Percentiles rank a stretch among this genome's conserved stretches.
Conservation (phyloP, 1,140 invertebrate genomes). For the Frieseomelitta varia region DNA sequence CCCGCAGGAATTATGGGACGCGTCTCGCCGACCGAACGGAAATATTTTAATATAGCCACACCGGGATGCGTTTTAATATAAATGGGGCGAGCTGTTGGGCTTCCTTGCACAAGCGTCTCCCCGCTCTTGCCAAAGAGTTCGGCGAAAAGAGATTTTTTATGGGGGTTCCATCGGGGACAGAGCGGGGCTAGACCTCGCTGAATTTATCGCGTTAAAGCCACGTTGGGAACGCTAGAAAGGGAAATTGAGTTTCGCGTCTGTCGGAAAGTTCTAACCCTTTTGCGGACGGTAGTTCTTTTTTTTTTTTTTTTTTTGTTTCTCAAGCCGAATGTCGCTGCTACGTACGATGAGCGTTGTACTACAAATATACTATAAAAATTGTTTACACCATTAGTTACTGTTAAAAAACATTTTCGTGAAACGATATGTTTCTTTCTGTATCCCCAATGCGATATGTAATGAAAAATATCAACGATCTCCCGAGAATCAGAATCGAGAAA, state of each 20-base stretch:
- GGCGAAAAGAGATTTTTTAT: constrained; percentile 1
- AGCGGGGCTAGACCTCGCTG: background rate
- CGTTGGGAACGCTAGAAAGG: background rate
- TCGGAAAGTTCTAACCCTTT: background rate
- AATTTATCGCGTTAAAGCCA: background rate
- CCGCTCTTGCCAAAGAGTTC: no score
- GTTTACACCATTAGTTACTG: no score
- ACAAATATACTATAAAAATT: no score
- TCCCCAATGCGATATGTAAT: no score
- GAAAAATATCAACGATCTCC: no score
- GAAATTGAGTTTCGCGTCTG: background rate
- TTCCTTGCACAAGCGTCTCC: background rate
- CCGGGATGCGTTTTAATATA: constrained; percentile 21
- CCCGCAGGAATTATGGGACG: constrained; percentile 18
- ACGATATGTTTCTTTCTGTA: no score
- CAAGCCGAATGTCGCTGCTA: no score
- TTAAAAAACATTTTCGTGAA: no score
- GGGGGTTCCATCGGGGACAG: background rate
- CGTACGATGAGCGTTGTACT: no score
- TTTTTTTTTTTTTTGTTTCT: no score
- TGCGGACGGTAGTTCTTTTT: no score
- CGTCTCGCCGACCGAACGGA: constrained; percentile 2
- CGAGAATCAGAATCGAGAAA: no score
- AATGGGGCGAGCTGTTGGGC: background rate
- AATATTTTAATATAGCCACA: constrained; percentile 31